Evolutionary conservation across 64 coral and sea anemone species (phyloP), one percentile per base, ranked within the genome.

Genomic region (Porites lutea): DNA sequence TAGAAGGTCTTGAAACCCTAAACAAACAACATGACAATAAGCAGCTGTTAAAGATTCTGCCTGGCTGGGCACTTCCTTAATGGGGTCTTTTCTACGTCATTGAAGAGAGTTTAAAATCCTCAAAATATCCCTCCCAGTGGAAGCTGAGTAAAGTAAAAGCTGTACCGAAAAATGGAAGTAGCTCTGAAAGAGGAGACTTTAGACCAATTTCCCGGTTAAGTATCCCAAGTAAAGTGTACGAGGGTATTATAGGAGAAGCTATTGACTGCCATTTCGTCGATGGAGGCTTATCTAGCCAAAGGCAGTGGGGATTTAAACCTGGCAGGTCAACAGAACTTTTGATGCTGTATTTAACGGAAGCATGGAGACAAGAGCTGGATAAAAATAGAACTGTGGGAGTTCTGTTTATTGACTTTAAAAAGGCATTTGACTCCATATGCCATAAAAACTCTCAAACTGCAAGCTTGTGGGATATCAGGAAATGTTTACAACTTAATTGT

Each of bases 241-340:
- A 75, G 47, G 8, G 73, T 51, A 14, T 49, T 51, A 75, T 75
- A 75, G 73, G 73, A 22, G 73, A 75, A 43, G 5, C 44, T 15
- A 75, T 75, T 75, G 73, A 75, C 73, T 75, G 73, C 20, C 73
- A n/a, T n/a, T n/a, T n/a, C n/a, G n/a, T n/a, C n/a, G n/a, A 75
- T 11, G 20, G 20, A 75, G 73, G 73, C 18, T 22, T 75, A 37
- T 51, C 73, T 46, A 75, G 47, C 73, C 2, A 75, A 75, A 75
- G 20, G 14, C 73, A 75, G 20, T 75, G 73, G 73, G 47, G 47
- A 43, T 75, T 75, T 22, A 49, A 75, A 49, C 13, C 73, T 27
- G 0, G 20, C 20, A 52, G 73, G 20, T 75, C 73, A 27, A 75
- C 47, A 75, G 73, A 75, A 75, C 73, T 52, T 51, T 22, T 75